Evolutionary conservation across 2,113 vertebrate genomes (phyloP), one percentile per base, ranked within the genome.

Genomic region (Eubucco bourcierii): DNA sequence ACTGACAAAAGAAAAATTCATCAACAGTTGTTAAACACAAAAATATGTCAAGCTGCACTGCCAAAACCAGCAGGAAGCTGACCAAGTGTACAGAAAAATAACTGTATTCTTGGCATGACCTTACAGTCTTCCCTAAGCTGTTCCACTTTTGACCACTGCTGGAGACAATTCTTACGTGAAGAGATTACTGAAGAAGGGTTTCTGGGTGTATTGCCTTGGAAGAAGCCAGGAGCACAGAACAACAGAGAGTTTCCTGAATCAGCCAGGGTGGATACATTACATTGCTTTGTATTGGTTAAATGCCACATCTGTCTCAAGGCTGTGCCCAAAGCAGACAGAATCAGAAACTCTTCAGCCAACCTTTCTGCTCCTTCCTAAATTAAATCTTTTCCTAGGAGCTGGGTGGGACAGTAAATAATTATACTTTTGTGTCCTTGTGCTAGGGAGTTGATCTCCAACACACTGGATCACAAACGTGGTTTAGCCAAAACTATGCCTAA

Each of bases 21-120:
- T 84, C 91, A 87, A 37, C 93, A 90, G 85, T 77, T 85, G 82
- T 91, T 94, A 77, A 92, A 95, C 67, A 89, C 70, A 87, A 83
- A 91, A 95, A 83, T 59, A 91, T 80, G 90, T 71, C 87, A 70
- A 89, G 59, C 4, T 46, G 46, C 17, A 72, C 55, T 94, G 93
- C 84, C 82, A 91, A 87, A 70, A 55, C 20, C 84, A 93, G 91
- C 94, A 89, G 93, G 91, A 90, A 77, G 46, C 76, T 87, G 91
- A 95, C 52, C 14, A 0, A 87, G 75, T 28, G 29, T 50, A 80
- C 72, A 94, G 84, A 94, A 89, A 92, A 92, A 94, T 84, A 81
- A 88, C 91, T 76, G 74, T 75, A 72, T 56, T 87, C 47, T 52
- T 93, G 84, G 58, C 75, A 63, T 17, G 87, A 87, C 52, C 82